Conservation (phyloP, 2,888 invertebrate genomes). For the Lycaena phlaeas region DNA sequence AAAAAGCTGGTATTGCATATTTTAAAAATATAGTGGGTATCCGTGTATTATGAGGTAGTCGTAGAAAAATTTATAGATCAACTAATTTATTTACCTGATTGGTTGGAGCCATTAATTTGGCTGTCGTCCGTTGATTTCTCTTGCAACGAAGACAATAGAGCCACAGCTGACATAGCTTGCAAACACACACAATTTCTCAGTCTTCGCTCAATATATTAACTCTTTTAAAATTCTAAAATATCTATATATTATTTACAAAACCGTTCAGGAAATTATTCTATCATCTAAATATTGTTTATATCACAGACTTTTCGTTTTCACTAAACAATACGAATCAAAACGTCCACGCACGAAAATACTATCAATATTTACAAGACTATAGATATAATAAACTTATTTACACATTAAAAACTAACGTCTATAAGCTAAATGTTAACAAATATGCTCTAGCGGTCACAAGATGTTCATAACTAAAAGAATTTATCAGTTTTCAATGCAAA, state of each 20-base stretch:
- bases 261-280: conserved; percentile 66
- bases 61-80: conserved; percentile 7
- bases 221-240: conserved; percentile 66
- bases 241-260: conserved; percentile 70
- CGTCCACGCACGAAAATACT: conserved; percentile 73
- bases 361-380: conserved; percentile 68
- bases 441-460: conserved; percentile 69
- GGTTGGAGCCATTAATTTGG: conserved; percentile 54
- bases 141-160: conserved; percentile 62
- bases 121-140: conserved; percentile 62
- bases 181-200: conserved; percentile 62
- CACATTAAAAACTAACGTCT: conserved; percentile 70
- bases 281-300: conserved; percentile 73
- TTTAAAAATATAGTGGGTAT: neutral
- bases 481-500: conserved; percentile 73
- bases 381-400: conserved; percentile 70
- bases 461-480: conserved; percentile 73
- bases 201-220: conserved; percentile 67
- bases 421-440: conserved; percentile 69
- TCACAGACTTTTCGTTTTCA: conserved; percentile 76
- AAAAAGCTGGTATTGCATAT: too few species aligned
- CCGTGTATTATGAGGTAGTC: neutral
- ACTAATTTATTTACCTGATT: conserved; percentile 44
- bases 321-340: conserved; percentile 72
- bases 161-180: conserved; percentile 71